These are phyloP conservation scores for Thalassaphorura encarpata DNA, from an alignment of 1,140 invertebrate species.

Conservation along the genomic window DNA sequence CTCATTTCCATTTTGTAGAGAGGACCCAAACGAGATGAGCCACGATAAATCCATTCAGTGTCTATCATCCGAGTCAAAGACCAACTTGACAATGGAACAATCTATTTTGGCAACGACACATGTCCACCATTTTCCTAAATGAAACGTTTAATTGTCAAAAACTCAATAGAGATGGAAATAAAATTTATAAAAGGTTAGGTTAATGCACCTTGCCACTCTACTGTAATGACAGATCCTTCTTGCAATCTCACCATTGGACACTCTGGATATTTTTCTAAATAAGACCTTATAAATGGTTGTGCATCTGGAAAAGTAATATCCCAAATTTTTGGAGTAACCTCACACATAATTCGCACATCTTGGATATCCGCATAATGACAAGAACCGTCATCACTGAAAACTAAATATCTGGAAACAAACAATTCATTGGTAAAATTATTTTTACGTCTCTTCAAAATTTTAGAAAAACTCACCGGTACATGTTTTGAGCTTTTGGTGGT, in stretches of 20 bases:
- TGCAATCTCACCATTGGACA: conserved; percentile 81
- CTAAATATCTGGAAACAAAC: no score
- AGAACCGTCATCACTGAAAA: conserved; percentile 94
- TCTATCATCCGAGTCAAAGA: conserved; percentile 62
- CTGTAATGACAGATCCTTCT: conserved; percentile 66
- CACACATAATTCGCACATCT: conserved; percentile 60
- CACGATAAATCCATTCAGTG: conserved; percentile 90
- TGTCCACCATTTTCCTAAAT: no score
- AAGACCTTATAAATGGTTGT: conserved; percentile 72
- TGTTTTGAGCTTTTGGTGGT: not conserved
- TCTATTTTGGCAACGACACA: no score
- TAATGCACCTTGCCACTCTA: no score
- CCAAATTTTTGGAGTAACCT: conserved; percentile 64
- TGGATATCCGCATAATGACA: conserved; percentile 71
- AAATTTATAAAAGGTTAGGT: no score
- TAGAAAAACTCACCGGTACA: no score
- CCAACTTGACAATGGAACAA: conserved; percentile 78
- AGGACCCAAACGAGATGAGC: no score
- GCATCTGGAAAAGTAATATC: conserved; percentile 75
- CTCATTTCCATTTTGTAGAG: no score
- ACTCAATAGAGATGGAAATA: no score
- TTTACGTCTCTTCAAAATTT: no score
- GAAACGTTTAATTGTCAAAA: not conserved
- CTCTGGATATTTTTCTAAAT: conserved; percentile 73
- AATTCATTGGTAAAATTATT: no score